Base-by-base conservation (phyloP, 2,797 vertebrate genomes). In the Falco naumanni region DNA sequence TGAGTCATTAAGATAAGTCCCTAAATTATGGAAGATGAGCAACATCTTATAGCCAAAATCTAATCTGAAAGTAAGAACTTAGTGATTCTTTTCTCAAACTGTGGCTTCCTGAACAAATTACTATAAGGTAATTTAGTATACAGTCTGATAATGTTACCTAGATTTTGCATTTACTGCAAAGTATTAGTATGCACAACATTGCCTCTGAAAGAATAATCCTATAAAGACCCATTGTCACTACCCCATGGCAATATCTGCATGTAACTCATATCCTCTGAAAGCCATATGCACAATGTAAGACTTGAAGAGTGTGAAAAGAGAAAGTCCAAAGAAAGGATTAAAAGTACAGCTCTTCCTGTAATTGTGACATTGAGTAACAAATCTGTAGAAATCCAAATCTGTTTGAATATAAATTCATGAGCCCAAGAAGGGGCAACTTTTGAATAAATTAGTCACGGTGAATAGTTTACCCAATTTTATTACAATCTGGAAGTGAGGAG, bases 331-430 rank as follows among this genome's bases (percentile, higher is more conserved):
- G 54, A 65, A 82, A 68, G 29, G 29, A 83, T 85, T 83, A 80
- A 76, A 87, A 94, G 34, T 79, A 70, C 29, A 91, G 28, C 33
- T 80, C 60, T 61, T 84, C 53, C 34, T 83, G 43, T 81, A 93
- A 89, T 93, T 91, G 56, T 85, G 87, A 88, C 60, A 80, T 28
- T 87, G 82, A 87, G 26, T 59, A 89, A 89, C 25, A 90, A 74
- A 89, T 83, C 53, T 91, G 39, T 64, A 83, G 60, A 91, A 92
- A 95, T 77, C 39, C 56, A 80, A 77, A 89, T 80, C 51, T 94
- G 11, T 79, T 82, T 92, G 79, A 85, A 77, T 87, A 93, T 60
- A 95, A 95, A 96, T 94, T 91, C 56, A 89, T 85, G 84, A 90
- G 79, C n/a, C 71, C 48, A 68, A 60, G 90, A 93, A 85, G 78